Conservation (phyloP, 2,797 vertebrate species). For the Cirrhinus mrigala region DNA sequence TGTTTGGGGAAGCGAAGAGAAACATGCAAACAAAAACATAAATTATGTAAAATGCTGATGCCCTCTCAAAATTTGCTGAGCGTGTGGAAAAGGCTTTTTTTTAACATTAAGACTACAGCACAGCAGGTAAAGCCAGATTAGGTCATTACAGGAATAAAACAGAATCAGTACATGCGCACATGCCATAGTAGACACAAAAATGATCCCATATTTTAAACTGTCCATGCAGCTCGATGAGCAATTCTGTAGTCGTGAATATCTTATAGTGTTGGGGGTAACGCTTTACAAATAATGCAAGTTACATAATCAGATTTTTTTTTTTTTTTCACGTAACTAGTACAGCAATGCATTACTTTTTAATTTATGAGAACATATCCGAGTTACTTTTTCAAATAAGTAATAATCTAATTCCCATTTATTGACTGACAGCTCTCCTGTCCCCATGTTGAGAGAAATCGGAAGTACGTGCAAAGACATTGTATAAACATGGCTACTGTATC, state of each 20-base stretch:
- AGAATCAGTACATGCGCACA: background rate
- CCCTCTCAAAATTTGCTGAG: constrained; percentile 7
- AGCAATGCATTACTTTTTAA: no score
- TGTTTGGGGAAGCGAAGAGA: constrained; percentile 47
- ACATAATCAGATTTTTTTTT: no score
- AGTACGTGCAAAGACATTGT: no score
- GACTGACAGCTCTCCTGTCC: no score
- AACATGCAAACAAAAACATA: constrained; percentile 40
- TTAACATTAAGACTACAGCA: background rate
- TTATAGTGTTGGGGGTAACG: no score
- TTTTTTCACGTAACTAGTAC: no score
- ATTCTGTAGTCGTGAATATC: background rate
- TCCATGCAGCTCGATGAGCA: background rate
- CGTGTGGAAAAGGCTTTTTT: background rate
- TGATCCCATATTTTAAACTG: background rate
- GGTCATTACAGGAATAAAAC: constrained; percentile 4
- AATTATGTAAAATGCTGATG: constrained; percentile 19
- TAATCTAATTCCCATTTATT: no score
- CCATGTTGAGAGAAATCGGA: no score
- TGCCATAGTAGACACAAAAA: background rate
- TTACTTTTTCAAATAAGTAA: no score
- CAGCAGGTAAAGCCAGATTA: constrained; percentile 1
- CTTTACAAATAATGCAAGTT: no score
- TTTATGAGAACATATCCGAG: no score
- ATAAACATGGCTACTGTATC: no score